Base-by-base conservation (phyloP, 2,113 vertebrate species). In the Nothoprocta perdicaria region DNA sequence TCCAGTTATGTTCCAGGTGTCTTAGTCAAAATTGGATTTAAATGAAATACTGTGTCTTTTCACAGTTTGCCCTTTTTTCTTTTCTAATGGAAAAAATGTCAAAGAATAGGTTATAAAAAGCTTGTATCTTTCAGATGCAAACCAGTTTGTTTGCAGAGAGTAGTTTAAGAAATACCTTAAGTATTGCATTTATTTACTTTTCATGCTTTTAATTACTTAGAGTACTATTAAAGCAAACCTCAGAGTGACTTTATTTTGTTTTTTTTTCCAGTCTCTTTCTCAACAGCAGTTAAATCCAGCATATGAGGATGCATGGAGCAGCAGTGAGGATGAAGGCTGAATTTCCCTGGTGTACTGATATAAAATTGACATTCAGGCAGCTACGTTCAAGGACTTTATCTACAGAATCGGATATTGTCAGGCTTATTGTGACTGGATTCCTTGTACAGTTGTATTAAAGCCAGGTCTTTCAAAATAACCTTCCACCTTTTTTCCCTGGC, bases 231-330 rank as follows among this genome's bases (percentile, higher is more conserved):
- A 52, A 73, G 23, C 23, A 88, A 84, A 80, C 33, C 17, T 89
- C 67, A 92, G 52, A 52, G 21, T 81, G 21, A 52, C 43, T 55
- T 78, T 86, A 57, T 87, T 6, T 75, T 96, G 91, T 95, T 92
- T 6, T 74, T 96, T 92, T 95, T 92, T 90, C 67, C 95, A 99
- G 98, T 82, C 60, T 95, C 95, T 93, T 76, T 75, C 83, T 55
- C 97, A 91, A 75, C 87, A 97, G 31, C 94, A 88, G 9, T 96
- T 98, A 78, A 98, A 98, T 96, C 97, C 97, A 87, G 98, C 98
- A 24, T 99, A 99, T 95, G 97, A 98, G 95, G 99, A 99, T 4
- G 97, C 98, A 5, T 99, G 99, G 99, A 99, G 99, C 95, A 98
- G 98, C 97, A 99, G 98, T 77, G 98, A 98, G 79, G 98, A 98